A percentile compares a stretch with the other conserved stretches of the same genome.
Conservation (phyloP, 2,888 invertebrate genomes). For the Eulithis testata region DNA sequence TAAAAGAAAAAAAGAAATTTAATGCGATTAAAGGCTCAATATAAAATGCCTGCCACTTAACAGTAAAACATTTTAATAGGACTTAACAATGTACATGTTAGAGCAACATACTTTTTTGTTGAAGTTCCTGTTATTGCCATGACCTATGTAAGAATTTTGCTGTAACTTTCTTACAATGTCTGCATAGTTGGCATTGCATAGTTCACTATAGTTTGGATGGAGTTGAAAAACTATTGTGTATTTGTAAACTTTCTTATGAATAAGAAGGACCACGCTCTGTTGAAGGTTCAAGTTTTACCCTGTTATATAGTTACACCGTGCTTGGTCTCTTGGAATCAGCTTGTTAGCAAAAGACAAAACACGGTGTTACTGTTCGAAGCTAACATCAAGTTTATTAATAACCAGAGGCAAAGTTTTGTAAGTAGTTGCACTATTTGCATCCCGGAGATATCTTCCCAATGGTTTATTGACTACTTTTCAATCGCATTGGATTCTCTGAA, state of each 20-base stretch:
- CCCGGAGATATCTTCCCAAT: no score
- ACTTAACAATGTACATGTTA: background rate
- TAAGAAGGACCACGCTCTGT: slow-evolving; percentile 8
- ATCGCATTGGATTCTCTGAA: background rate
- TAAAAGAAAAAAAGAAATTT: slow-evolving; percentile 23
- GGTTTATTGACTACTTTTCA: no score
- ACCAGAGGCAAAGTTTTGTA: no score
- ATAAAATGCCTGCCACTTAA: slow-evolving; percentile 14
- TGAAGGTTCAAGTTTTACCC: background rate
- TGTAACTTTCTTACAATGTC: background rate
- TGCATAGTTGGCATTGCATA: background rate
- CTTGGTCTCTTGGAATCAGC: no score
- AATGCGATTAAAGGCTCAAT: slow-evolving; percentile 22
- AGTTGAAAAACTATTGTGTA: slow-evolving; percentile 10
- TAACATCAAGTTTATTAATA: no score
- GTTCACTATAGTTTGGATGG: background rate
- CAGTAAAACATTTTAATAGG: slow-evolving; percentile 3
- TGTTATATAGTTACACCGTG: no score
- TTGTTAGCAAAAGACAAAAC: no score
- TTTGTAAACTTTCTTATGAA: slow-evolving; percentile 24
- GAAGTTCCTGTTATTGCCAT: background rate
- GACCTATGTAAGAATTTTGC: background rate
- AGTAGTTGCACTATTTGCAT: no score
- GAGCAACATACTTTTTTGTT: background rate
- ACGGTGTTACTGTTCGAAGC: no score